Conservation (phyloP, 1,140 invertebrate genomes). For the Drosophila azteca region DNA sequence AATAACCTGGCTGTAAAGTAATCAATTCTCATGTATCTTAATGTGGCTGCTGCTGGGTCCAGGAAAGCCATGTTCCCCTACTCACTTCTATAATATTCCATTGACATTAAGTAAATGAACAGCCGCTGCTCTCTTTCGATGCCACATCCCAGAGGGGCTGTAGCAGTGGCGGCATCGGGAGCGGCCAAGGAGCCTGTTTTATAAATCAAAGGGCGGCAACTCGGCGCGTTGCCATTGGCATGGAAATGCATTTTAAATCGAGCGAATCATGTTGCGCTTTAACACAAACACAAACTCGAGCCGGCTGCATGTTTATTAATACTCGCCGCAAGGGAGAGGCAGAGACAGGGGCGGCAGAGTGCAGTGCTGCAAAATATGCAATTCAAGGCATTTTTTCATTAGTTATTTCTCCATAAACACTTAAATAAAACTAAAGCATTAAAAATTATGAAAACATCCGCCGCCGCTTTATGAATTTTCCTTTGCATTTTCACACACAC, state of each 20-base stretch:
- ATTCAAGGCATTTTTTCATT: constrained; percentile 76
- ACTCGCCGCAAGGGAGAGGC: constrained; percentile 32
- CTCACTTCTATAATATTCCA: constrained; percentile 46
- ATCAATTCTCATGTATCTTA: constrained; percentile 22
- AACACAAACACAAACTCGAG: constrained; percentile 50
- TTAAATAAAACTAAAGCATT: constrained; percentile 80
- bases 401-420: constrained; percentile 81
- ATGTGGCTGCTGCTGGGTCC: constrained; percentile 17
- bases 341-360: constrained; percentile 20
- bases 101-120: constrained; percentile 72
- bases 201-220: constrained; percentile 80
- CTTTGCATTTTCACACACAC: constrained; percentile 49
- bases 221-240: constrained; percentile 78
- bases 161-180: constrained; percentile 15
- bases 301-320: constrained; percentile 67
- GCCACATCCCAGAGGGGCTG: constrained; percentile 26
- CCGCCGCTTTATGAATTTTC: constrained; percentile 72
- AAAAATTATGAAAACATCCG: constrained; percentile 65
- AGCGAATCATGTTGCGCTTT: constrained; percentile 80
- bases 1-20: constrained; percentile 66
- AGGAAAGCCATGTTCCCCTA: constrained; percentile 16
- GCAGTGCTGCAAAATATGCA: constrained; percentile 63
- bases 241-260: constrained; percentile 80
- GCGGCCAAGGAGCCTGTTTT: constrained; percentile 49
- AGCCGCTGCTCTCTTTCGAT: constrained; percentile 19